Conservation (phyloP, 2,113 vertebrate genomes). For the Oreotrochilus melanogaster region DNA sequence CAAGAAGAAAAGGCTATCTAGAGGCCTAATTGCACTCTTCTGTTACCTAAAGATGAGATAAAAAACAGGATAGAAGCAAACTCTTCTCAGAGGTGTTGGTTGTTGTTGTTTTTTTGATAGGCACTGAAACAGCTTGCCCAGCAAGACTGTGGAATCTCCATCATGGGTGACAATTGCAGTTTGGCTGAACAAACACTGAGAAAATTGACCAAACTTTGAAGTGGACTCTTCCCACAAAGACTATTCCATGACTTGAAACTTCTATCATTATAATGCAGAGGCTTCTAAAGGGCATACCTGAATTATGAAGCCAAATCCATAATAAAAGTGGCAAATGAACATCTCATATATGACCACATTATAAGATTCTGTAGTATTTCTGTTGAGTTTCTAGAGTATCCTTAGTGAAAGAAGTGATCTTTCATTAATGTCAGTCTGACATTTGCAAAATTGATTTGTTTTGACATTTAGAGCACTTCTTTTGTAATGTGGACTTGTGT, state of each 20-base stretch:
- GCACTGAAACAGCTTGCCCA: not conserved
- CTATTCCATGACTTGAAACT: not conserved
- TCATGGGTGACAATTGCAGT: not conserved
- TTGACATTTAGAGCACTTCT: slow-evolving; percentile 79
- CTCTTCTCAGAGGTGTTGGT: not conserved
- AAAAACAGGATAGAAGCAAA: not conserved
- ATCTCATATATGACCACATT: not conserved
- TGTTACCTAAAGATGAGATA: not conserved
- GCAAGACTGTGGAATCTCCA: not conserved
- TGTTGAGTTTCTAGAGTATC: slow-evolving; percentile 51
- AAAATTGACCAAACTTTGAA: not conserved
- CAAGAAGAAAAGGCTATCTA: not conserved
- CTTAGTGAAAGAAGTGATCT: slow-evolving; percentile 39
- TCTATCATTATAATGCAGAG: not conserved
- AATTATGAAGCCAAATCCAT: not conserved
- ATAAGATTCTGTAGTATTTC: slow-evolving; percentile 5
- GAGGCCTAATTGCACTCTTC: not conserved
- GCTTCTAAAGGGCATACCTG: not conserved
- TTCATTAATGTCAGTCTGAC: slow-evolving; percentile 71
- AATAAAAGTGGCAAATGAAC: not conserved
- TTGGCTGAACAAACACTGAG: not conserved
- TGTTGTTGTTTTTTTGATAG: not conserved
- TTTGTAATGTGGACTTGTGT: slow-evolving; percentile 48
- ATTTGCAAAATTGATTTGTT: slow-evolving; percentile 82
- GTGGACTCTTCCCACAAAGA: not conserved